These are phyloP conservation scores for Aelia acuminata DNA, from an alignment of 2,888 invertebrate genomes.

Conservation along the genomic window DNA sequence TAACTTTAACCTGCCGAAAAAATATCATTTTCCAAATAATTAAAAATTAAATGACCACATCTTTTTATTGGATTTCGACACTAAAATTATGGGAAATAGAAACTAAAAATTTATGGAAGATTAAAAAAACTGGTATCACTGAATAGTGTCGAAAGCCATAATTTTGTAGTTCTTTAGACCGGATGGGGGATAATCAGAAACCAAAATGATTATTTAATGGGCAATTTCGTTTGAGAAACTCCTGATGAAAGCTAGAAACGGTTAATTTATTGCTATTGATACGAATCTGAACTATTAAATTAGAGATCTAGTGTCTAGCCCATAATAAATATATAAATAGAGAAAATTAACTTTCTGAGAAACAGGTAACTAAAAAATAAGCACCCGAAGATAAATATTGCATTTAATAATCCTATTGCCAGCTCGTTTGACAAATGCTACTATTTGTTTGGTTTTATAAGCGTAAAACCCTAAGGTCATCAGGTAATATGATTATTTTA, in stretches of 20 bases:
- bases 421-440: too few relatives aligned
- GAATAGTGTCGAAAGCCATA: not conserved
- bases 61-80: too few relatives aligned
- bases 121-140: not conserved
- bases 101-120: too few relatives aligned
- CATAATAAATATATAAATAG: not conserved
- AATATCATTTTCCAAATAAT: too few relatives aligned
- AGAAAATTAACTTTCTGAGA: not conserved
- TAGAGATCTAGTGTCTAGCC: not conserved
- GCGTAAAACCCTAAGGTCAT: too few relatives aligned
- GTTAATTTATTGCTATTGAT: not conserved
- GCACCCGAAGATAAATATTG: too few relatives aligned
- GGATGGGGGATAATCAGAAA: not conserved
- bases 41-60: too few relatives aligned
- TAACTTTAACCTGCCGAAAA: too few relatives aligned
- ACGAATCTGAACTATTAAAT: not conserved
- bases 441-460: too few relatives aligned
- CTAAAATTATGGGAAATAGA: too few relatives aligned
- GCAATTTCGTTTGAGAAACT: not conserved
- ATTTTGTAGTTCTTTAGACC: not conserved
- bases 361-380: not conserved
- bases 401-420: too few relatives aligned
- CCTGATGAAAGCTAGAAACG: not conserved
- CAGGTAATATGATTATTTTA: too few relatives aligned
- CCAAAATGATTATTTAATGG: not conserved